A percentile compares a stretch with the other conserved stretches of the same genome.
Conservation (phyloP, 1,140 invertebrate genomes). For the Notospermus geniculatus region DNA sequence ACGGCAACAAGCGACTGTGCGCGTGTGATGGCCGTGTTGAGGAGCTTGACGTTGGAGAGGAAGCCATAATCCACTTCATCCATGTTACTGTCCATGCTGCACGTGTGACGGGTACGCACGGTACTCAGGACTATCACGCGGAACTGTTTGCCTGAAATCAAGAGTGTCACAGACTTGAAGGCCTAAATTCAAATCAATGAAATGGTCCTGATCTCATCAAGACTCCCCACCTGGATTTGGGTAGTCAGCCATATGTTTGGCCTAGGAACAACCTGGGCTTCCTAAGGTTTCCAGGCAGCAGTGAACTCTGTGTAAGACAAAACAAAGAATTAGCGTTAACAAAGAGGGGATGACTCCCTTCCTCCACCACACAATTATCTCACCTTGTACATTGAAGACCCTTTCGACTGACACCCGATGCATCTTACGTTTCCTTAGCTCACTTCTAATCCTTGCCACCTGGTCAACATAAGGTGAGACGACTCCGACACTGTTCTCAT, state of each 20-base stretch:
- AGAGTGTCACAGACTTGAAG: too few species aligned
- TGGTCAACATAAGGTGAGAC: slow-evolving; percentile 84
- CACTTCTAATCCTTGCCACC: slow-evolving; percentile 70
- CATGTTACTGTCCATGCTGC: slow-evolving; percentile 52
- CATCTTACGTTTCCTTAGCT: slow-evolving; percentile 72
- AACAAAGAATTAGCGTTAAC: too few species aligned
- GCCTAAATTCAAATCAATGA: too few species aligned
- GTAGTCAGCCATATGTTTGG: too few species aligned
- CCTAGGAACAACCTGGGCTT: too few species aligned
- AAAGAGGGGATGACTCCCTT: too few species aligned
- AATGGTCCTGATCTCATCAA: too few species aligned
- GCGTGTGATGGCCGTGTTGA: slow-evolving; percentile 84
- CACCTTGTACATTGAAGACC: slow-evolving; percentile 82
- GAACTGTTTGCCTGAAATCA: slow-evolving; percentile 74
- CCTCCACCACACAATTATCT: too few species aligned
- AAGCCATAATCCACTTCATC: slow-evolving; percentile 75
- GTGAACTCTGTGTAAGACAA: too few species aligned
- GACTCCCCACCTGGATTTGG: too few species aligned
- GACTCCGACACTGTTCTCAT: slow-evolving; percentile 77
- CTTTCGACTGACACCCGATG: slow-evolving; percentile 79
- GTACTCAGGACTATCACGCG: slow-evolving; percentile 81
- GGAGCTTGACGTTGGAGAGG: slow-evolving; percentile 77
- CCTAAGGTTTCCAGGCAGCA: too few species aligned
- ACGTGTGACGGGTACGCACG: slow-evolving; percentile 75
- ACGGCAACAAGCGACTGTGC: slow-evolving; percentile 84